Percentiles rank a stretch among this genome's conserved stretches.
These are phyloP conservation scores for Fregata magnificens DNA, from an alignment of 2,113 vertebrate genomes.

Conservation along the genomic window DNA sequence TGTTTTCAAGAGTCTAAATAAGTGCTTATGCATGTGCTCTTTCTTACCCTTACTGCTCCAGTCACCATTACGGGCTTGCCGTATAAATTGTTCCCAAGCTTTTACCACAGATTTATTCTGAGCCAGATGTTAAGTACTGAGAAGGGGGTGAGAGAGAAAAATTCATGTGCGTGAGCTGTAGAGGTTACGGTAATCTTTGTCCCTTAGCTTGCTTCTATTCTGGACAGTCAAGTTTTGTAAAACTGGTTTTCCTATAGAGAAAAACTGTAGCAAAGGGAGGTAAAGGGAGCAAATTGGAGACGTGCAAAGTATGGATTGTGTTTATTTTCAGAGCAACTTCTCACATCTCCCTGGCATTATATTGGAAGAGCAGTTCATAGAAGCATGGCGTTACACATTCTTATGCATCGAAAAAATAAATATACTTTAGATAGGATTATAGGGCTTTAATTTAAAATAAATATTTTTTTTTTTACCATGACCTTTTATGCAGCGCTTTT, in stretches of 20 bases:
- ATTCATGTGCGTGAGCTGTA: background rate
- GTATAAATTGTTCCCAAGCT: background rate
- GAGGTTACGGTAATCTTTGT: background rate
- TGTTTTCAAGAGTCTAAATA: background rate
- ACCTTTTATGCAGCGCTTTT: background rate
- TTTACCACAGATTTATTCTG: background rate
- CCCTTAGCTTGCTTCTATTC: background rate
- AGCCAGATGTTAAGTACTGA: background rate
- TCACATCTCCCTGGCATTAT: background rate
- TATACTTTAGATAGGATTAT: background rate
- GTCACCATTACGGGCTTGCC: background rate
- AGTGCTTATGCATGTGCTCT: background rate
- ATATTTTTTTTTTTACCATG: background rate
- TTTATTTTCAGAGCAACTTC: background rate
- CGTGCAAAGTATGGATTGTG: background rate
- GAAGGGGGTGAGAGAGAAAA: background rate
- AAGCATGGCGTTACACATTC: background rate
- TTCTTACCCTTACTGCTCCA: background rate
- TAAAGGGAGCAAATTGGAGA: background rate
- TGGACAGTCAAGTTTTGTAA: background rate
- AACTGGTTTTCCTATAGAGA: background rate
- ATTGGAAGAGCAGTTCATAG: background rate
- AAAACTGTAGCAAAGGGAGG: background rate
- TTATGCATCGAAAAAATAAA: background rate
- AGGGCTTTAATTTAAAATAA: conserved; percentile 7